Conservation (phyloP, 2,113 vertebrate species). For the Orthonyx spaldingii region DNA sequence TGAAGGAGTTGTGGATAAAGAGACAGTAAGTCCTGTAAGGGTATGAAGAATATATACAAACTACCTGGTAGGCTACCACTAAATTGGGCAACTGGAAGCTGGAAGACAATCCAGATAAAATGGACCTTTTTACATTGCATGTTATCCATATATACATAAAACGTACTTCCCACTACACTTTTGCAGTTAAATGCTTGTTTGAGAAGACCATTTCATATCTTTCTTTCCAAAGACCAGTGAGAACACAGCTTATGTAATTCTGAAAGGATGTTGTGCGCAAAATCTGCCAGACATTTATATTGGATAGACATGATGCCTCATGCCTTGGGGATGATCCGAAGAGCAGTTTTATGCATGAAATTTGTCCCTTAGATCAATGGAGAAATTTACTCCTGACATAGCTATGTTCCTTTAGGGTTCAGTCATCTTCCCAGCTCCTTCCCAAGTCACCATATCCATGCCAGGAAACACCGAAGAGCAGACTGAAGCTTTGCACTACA, state of each 20-base stretch:
- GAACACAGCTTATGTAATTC: not conserved
- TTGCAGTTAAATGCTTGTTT: not conserved
- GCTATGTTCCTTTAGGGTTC: not conserved
- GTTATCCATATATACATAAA: accelerated
- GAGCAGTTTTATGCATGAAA: not conserved
- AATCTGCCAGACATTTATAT: not conserved
- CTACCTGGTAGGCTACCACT: not conserved
- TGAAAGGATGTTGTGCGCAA: not conserved
- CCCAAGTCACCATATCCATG: not conserved
- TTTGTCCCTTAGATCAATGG: not conserved
- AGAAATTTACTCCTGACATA: not conserved
- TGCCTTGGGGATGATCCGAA: not conserved
- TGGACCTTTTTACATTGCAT: accelerated
- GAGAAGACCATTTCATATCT: not conserved
- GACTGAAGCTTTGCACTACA: not conserved
- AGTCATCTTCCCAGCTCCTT: not conserved
- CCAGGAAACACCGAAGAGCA: not conserved
- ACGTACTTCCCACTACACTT: not conserved
- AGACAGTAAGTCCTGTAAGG: not conserved
- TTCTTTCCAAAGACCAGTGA: not conserved
- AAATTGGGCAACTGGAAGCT: not conserved
- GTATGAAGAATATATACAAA: not conserved
- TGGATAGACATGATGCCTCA: not conserved
- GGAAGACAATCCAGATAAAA: not conserved
- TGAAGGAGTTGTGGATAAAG: not conserved